Percentiles rank a stretch among this genome's conserved stretches.
phyloP scores from a whole-genome alignment of 2,113 vertebrate species.

The Bos javanicus region DNA sequence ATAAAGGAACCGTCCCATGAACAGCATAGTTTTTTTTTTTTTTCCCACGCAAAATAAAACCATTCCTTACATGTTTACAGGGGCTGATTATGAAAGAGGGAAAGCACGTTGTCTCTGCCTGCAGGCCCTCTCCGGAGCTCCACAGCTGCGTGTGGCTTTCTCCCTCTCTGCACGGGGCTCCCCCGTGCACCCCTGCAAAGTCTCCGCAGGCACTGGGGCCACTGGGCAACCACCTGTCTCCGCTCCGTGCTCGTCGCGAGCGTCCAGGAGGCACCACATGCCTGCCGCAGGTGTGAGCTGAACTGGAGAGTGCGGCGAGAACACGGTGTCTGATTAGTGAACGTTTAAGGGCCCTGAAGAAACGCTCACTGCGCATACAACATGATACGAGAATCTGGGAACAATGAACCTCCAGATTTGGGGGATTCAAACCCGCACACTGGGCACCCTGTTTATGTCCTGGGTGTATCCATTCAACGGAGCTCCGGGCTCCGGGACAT shows the following conservation, averaged over 20 bases:
- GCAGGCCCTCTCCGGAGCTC: background rate
- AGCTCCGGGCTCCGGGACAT: background rate
- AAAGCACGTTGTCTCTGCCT: background rate
- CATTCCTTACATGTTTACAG: background rate
- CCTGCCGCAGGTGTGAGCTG: background rate
- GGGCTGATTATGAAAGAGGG: background rate
- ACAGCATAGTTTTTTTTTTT: fast-evolving
- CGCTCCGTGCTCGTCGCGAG: background rate
- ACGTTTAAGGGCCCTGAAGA: slow-evolving; percentile 18
- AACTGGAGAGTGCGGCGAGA: background rate
- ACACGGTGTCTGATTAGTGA: slow-evolving; percentile 28
- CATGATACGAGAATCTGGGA: background rate
- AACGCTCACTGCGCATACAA: background rate
- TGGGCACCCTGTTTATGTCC: background rate
- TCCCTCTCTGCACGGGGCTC: background rate
- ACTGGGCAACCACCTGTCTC: fast-evolving
- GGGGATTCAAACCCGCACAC: background rate
- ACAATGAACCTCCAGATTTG: background rate
- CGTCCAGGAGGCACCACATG: background rate
- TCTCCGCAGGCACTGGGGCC: background rate
- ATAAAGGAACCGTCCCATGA: background rate
- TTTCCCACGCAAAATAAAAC: background rate
- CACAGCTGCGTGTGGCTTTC: background rate
- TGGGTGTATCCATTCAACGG: background rate
- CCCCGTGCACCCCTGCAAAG: background rate